Percentiles rank a stretch among this genome's conserved stretches.
These are phyloP conservation scores for Datnioides undecimradiatus DNA, from an alignment of 2,113 vertebrate species.

Conservation along the genomic window DNA sequence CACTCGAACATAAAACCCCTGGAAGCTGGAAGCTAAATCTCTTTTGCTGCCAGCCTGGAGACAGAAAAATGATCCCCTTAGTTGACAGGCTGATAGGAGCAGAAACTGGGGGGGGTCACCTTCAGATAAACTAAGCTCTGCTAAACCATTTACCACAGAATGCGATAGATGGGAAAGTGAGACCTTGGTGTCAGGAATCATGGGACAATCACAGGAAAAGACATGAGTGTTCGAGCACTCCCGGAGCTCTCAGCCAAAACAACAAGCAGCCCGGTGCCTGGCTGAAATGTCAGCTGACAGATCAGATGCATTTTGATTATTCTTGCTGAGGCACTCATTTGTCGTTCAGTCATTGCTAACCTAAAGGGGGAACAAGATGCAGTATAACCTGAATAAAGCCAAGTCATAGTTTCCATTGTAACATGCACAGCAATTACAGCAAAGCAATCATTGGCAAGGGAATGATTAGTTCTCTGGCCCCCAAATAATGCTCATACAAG, in stretches of 20 bases:
- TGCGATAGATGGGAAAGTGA: conserved; percentile 41
- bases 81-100: conserved; percentile 55
- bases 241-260: neutral
- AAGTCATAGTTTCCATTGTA: neutral
- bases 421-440: neutral
- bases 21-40: no score
- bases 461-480: neutral
- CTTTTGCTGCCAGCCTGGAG: conserved; percentile 23
- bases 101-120: conserved; percentile 60
- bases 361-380: neutral
- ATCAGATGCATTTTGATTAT: conserved; percentile 2
- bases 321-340: neutral
- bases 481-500: neutral
- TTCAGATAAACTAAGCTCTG: conserved; percentile 55
- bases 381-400: neutral
- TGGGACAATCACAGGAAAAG: conserved; percentile 7
- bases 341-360: neutral
- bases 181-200: conserved; percentile 18
- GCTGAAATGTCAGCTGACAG: neutral
- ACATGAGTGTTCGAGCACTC: neutral
- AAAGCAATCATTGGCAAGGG: neutral
- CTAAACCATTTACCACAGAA: conserved; percentile 58
- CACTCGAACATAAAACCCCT: conserved; percentile 1
- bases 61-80: conserved; percentile 39
- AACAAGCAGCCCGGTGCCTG: conserved; percentile 17